Percentiles rank a stretch among this genome's conserved stretches.
phyloP scores from a whole-genome alignment of 1,140 invertebrate genomes.

The Drosophila repleta region DNA sequence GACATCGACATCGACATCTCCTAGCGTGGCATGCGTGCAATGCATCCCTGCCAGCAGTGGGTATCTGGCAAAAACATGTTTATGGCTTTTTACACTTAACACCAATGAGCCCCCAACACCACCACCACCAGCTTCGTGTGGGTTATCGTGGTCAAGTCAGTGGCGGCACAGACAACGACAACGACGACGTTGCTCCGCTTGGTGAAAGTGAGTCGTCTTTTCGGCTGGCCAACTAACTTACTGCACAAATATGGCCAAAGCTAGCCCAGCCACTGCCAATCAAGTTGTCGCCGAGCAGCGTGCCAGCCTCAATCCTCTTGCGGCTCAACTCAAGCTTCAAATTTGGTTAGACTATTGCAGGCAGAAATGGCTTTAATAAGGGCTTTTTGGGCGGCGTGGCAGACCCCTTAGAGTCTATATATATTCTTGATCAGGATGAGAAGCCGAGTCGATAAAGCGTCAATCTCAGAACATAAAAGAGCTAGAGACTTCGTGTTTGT shows the following conservation, averaged over 20 bases:
- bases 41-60: constrained; percentile 16
- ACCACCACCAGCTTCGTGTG: not conserved
- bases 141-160: constrained; percentile 25
- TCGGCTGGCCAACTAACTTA: constrained; percentile 14
- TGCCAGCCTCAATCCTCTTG: not conserved
- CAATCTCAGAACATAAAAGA: too few relatives aligned
- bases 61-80: constrained; percentile 38
- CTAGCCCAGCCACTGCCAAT: constrained; percentile 1
- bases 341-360: too few relatives aligned
- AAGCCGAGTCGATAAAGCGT: too few relatives aligned
- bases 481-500: too few relatives aligned
- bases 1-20: constrained; percentile 22
- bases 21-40: constrained; percentile 43
- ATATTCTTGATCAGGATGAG: too few relatives aligned
- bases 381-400: too few relatives aligned
- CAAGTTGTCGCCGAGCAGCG: constrained; percentile 1
- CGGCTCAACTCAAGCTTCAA: too few relatives aligned
- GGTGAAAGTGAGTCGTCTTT: constrained; percentile 36
- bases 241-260: constrained; percentile 4
- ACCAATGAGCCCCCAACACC: constrained; percentile 16
- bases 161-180: not conserved
- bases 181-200: not conserved
- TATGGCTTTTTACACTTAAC: constrained; percentile 36
- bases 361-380: too few relatives aligned
- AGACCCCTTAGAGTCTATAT: too few relatives aligned